Evolutionary conservation across 1,140 invertebrate species (phyloP), one percentile per base, ranked within the genome.

Genomic region (Drosophila guanche): DNA sequence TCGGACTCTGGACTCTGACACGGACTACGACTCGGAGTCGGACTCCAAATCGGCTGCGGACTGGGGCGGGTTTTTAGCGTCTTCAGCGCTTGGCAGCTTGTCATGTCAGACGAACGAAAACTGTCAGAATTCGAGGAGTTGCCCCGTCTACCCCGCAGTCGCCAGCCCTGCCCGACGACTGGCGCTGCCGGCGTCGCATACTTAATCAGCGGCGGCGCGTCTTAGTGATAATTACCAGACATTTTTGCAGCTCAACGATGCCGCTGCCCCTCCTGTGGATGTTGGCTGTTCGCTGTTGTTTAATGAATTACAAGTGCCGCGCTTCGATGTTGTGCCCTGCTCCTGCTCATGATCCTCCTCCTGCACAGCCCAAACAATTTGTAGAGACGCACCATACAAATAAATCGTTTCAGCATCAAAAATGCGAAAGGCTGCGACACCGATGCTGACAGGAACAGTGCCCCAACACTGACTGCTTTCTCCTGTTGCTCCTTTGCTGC

Each of bases 151-250:
- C 66, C 42, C 50, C 46, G 16, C 29, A 40, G 48, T 23, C 42
- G 50, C 22, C 40, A 8, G 37, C 25, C 5, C 25, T 25, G 3
- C 25, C 3, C 25, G 29, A 29, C 41, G 48, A 51, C 29, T 51
- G 65, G 40, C 33, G 4, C 62, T 53, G 69, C 41, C 71, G 66
- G 79, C 84, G 76, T 81, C 77, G 81, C 74, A 86, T 86, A 81
- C 85, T 86, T 86, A 88, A 88, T 86, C 81, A 86, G 74, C 52
- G 51, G 65, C 77, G 83, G 65, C 77, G 77, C 60, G 74, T 88
- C 78, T 81, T 75, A 81, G 65, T 86, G 83, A 88, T 86, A 86
- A 86, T 86, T 88, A 86, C 78, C 74, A 74, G 73, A 48, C 80
- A 84, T 84, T 76, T 79, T 62, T 71, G 79, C 51, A 70, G 79